Evolutionary conservation across 2,888 invertebrate genomes (phyloP), one percentile per base, ranked within the genome.

Genomic region (Oxystoma pomonae): DNA sequence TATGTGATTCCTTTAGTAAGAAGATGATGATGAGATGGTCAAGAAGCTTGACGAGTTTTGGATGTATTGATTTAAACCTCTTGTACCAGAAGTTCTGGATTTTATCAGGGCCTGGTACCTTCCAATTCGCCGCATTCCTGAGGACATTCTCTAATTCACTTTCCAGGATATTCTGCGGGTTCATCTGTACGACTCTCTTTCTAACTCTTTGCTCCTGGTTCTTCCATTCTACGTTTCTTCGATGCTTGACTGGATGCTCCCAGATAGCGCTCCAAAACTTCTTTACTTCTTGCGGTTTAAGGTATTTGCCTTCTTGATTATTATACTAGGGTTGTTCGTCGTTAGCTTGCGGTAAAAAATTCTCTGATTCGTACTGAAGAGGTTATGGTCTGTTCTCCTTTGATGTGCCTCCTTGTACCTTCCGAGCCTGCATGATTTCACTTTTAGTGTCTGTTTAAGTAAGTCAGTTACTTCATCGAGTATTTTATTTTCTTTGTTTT

Each of bases 81-180:
- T 53, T 53, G 3, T 9, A n/a, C 53, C 53, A 53, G 18, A 53
- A 53, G n/a, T 53, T 53, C 16, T 53, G 53, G n/a, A 53, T 53
- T 16, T 18, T 18, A 53, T 53, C 53, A n/a, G 53, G 53, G n/a
- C 53, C 53, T 5, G 53, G 16, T 3, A n/a, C 53, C n/a, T 53
- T 53, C 53, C 53, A 53, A n/a, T 53, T 53, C 3, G n/a, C 16
- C 3, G 12, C 35, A 7, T 35, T 35, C 12, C 5, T 12, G 3
- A 35, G 35, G n/a, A 18, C n/a, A 3, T 16, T 5, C n/a, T 18
- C 18, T 9, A 53, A 9, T 3, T 16, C 53, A 9, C n/a, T 18
- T 9, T n/a, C n/a, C n/a, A n/a, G 7, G 3, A 53, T 53, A 9
- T n/a, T 16, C 3, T 3, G n/a, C n/a, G 53, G 53, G 3, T 9